phyloP scores from a whole-genome alignment of 2,113 vertebrate genomes.

The Myotis davidii region DNA sequence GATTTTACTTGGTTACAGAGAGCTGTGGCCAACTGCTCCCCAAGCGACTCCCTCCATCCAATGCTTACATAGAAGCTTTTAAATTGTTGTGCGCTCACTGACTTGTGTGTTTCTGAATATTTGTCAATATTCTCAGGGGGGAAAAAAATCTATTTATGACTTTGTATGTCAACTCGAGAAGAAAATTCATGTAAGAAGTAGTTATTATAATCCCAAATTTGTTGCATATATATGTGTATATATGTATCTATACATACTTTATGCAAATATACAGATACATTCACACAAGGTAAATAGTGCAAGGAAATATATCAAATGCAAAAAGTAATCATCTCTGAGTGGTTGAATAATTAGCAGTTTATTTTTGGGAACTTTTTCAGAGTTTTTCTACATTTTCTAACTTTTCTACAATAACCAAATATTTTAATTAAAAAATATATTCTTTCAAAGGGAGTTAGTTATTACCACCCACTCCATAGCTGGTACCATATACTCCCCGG shows the following conservation, averaged over 20 bases:
- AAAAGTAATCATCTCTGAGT: background rate
- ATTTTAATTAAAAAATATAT: background rate
- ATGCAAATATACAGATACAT: background rate
- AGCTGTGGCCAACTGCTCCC: background rate
- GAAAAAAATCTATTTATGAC: background rate
- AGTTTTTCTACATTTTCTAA: slow-evolving; percentile 12
- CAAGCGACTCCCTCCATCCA: background rate
- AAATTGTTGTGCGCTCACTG: background rate
- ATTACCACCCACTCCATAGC: background rate
- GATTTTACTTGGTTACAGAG: background rate
- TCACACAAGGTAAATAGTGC: background rate
- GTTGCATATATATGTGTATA: background rate
- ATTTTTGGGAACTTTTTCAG: background rate
- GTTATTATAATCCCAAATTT: background rate
- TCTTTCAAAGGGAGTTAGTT: background rate
- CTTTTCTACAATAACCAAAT: slow-evolving; percentile 1
- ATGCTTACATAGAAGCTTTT: background rate
- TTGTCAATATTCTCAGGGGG: background rate
- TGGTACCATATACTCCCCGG: no score
- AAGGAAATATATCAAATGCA: background rate
- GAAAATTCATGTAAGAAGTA: slow-evolving; percentile 5
- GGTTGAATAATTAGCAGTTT: background rate
- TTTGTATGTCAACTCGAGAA: background rate
- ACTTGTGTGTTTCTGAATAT: background rate
- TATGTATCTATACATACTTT: background rate